These are phyloP conservation scores for Drosophila neocordata DNA, from an alignment of 1,140 invertebrate species.

Conservation along the genomic window DNA sequence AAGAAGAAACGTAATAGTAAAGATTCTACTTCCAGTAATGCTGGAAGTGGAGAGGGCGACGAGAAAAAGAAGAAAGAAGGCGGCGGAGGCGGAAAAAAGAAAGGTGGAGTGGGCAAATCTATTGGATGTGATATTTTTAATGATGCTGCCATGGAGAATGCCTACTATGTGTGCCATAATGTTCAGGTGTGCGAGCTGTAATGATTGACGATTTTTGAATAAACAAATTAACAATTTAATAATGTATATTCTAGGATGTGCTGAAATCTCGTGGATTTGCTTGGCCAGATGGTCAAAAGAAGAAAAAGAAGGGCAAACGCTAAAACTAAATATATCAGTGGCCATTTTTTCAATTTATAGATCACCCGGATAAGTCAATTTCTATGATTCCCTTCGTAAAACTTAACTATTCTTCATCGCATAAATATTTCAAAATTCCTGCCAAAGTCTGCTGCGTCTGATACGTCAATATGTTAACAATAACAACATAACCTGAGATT, in stretches of 20 bases:
- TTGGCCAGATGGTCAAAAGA: conserved; percentile 91
- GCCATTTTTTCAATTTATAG: no score
- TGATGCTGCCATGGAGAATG: conserved; percentile 94
- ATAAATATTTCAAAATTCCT: no score
- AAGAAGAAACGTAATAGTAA: conserved; percentile 85
- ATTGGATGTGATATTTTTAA: conserved; percentile 92
- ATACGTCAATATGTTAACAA: no score
- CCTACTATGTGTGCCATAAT: conserved; percentile 94
- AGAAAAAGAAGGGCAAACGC: conserved; percentile 88
- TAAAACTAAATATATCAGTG: conserved; percentile 5
- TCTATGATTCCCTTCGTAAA: no score
- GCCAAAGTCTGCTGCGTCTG: no score
- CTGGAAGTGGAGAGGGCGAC: conserved; percentile 81
- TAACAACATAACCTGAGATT: not conserved
- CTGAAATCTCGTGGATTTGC: conserved; percentile 90
- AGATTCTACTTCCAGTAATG: conserved; percentile 82
- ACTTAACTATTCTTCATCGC: no score
- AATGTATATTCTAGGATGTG: conserved; percentile 57
- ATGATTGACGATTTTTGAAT: no score
- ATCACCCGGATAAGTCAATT: no score
- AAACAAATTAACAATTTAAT: not conserved
- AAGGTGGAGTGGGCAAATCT: conserved; percentile 86
- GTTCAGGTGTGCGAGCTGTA: conserved; percentile 89
- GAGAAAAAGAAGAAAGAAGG: conserved; percentile 83
- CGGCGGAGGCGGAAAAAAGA: conserved; percentile 83